Evolutionary conservation across 2,888 invertebrate species (phyloP), one percentile per base, ranked within the genome.

Genomic region (Pachymerium ferrugineum): DNA sequence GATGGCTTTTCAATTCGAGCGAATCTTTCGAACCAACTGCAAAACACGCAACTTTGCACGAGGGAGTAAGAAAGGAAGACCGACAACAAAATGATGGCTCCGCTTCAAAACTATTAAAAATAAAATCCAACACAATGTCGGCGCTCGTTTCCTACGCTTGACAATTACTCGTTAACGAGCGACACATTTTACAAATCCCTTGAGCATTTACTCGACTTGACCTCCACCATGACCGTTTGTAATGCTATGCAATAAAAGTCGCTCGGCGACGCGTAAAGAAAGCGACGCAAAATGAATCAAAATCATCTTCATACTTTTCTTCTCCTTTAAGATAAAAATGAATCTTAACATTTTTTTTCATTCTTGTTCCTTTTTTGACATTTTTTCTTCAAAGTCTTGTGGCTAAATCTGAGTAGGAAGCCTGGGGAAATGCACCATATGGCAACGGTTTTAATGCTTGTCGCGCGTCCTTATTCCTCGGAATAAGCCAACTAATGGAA

Each of bases 121-220:
- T 62, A 62, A n/a, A 28, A 62, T 28, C 62, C 25, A 62, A 62
- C 62, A 62, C 62, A 62, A 62, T 28, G n/a, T 62, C 25, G 62
- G 25, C 28, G 28, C 62, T 62, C 28, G 28, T 62, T 62, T 62
- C 62, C 62, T 62, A 62, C 28, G 62, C 62, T 25, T 28, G 62
- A 62, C 62, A 62, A 62, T 62, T 62, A 62, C 62, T 62, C 62
- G 62, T 62, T 62, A 62, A 62, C 62, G 62, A 62, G 62, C 62
- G 62, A 62, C 62, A 62, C 62, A 62, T 62, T 62, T 62, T 25
- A 62, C 62, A 62, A 62, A 62, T 62, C 62, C 62, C 62, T 25
- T 14, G 62, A 62, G 62, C 62, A 62, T 62, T 62, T 62, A n/a
- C 62, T 62, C 62, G 62, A 62, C 62, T 62, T 62, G 62, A 62